Evolutionary conservation across 2,113 vertebrate species (phyloP).

Genomic region (Capreolus pygargus): DNA sequence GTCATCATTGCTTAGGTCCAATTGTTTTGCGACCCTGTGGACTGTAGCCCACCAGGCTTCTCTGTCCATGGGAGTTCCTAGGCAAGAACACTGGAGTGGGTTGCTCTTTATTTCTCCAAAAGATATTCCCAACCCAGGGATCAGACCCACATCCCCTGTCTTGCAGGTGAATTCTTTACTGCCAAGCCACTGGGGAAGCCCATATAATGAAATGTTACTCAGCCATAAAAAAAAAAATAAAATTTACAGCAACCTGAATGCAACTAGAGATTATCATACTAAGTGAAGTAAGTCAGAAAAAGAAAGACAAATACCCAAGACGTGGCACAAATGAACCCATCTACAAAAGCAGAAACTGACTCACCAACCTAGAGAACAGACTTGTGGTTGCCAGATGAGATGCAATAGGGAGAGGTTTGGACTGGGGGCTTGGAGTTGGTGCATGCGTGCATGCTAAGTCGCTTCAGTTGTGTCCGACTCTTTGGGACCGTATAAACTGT

Average conservation of each 20-base stretch:
- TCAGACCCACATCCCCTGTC: neutral
- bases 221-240: neutral
- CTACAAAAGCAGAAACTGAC: neutral
- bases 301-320: neutral
- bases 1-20: neutral
- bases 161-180: neutral
- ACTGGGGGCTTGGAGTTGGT: neutral
- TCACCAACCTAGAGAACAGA: neutral
- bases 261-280: neutral
- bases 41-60: neutral
- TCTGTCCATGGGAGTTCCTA: neutral
- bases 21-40: neutral
- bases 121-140: neutral
- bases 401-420: rapidly evolving
- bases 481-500: neutral
- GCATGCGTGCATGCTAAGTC: rapidly evolving
- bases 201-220: neutral
- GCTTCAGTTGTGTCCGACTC: rapidly evolving
- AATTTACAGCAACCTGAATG: neutral
- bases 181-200: neutral
- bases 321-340: neutral
- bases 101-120: neutral
- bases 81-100: neutral
- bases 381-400: neutral
- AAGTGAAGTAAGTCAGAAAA: neutral